Evolutionary conservation across 1,140 invertebrate genomes (phyloP).

Genomic region (Euura lappo): DNA sequence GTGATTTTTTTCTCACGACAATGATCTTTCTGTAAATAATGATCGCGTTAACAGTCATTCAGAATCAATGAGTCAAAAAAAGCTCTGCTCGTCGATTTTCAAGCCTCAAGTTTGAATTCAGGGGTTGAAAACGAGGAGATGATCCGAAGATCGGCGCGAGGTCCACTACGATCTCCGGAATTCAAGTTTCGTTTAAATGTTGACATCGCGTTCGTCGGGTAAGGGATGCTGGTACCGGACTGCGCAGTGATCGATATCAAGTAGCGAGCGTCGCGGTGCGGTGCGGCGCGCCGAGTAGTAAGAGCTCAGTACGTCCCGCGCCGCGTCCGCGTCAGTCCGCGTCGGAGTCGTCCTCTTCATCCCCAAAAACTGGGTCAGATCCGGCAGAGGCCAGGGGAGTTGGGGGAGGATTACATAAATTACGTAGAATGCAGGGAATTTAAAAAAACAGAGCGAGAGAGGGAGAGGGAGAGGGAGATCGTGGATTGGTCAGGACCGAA

Average conservation of each 20-base stretch:
- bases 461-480: neutral
- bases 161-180: no score
- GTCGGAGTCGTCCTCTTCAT: neutral
- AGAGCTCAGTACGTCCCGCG: neutral
- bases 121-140: no score
- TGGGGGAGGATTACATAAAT: neutral
- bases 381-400: neutral
- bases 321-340: neutral
- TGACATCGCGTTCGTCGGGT: neutral
- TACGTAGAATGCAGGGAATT: neutral
- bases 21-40: no score
- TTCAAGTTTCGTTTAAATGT: no score
- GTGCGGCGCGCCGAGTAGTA: neutral
- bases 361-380: neutral
- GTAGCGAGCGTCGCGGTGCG: neutral
- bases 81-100: no score
- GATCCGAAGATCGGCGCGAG: no score
- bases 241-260: slow-evolving; percentile 1
- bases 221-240: neutral
- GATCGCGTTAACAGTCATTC: no score
- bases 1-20: no score
- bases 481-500: no score
- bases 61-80: no score
- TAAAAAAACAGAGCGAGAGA: neutral
- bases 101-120: no score